Conservation (phyloP, 2,113 vertebrate species). For the Forbesichthys papilliferus region DNA sequence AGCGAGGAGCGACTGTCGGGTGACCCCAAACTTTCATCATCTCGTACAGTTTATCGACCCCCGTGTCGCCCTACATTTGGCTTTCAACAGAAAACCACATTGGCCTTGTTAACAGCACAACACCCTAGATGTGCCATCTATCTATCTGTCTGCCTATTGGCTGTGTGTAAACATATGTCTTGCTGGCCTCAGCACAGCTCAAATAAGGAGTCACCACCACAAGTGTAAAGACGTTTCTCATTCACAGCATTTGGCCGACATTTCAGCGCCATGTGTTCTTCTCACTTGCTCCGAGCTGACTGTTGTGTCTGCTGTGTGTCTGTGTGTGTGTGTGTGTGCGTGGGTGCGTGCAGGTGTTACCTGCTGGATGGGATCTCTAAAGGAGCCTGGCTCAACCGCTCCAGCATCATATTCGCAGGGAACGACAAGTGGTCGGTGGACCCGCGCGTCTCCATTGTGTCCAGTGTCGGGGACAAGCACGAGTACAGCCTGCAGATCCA, state of each 20-base stretch:
- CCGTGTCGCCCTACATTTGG: constrained; percentile 5
- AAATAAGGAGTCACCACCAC: too few species aligned
- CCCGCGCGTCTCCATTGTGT: constrained; percentile 92
- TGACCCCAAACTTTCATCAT: constrained; percentile 2
- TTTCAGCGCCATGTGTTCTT: too few species aligned
- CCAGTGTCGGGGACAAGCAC: constrained; percentile 83
- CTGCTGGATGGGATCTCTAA: constrained; percentile 95
- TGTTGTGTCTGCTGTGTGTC: constrained; percentile 18
- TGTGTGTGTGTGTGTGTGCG: too few species aligned
- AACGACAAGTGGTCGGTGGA: constrained; percentile 97
- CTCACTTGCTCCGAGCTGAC: neutral
- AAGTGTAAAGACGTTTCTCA: too few species aligned
- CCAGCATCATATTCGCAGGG: constrained; percentile 96
- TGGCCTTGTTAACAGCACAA: neutral
- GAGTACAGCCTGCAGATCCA: constrained; percentile 99
- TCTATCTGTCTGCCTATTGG: neutral
- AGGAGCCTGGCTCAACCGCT: constrained; percentile 98
- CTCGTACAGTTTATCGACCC: constrained; percentile 13
- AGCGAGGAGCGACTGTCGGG: constrained; percentile 3
- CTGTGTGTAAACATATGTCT: neutral
- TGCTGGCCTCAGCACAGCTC: too few species aligned
- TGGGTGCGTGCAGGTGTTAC: constrained; percentile 83
- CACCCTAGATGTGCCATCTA: neutral
- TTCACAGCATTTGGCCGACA: too few species aligned
- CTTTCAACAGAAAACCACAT: constrained; percentile 13